phyloP scores from a whole-genome alignment of 2,113 vertebrate species.

The Chitala chitala region DNA sequence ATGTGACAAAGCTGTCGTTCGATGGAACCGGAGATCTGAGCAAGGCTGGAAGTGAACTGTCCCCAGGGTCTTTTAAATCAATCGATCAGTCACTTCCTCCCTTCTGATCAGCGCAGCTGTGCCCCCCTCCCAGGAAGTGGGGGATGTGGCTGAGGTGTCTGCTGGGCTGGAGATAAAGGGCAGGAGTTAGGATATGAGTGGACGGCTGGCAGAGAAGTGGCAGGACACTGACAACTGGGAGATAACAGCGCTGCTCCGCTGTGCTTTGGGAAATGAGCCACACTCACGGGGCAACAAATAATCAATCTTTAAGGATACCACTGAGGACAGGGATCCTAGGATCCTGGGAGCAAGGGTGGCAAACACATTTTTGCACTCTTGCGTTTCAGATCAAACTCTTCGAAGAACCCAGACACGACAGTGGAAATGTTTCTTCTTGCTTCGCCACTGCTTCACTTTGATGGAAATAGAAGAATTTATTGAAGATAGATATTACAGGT shows the following conservation, averaged over 20 bases:
- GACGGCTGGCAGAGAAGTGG: slow-evolving; percentile 25
- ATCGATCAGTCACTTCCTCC: not conserved
- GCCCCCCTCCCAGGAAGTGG: slow-evolving; percentile 25
- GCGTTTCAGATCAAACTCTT: no score
- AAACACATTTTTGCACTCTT: not conserved
- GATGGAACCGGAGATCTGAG: not conserved
- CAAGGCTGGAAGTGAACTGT: not conserved
- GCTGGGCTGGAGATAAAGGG: slow-evolving; percentile 27
- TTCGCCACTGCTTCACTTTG: not conserved
- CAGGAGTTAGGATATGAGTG: not conserved
- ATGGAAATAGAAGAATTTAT: not conserved
- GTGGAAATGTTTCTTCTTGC: not conserved
- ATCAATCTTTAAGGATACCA: slow-evolving; percentile 2
- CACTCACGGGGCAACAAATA: slow-evolving; percentile 1
- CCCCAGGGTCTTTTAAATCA: not conserved
- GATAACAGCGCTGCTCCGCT: not conserved
- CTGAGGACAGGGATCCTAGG: not conserved
- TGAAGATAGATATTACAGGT: not conserved
- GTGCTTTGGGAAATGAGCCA: not conserved
- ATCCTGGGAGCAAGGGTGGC: not conserved
- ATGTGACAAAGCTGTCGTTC: no score
- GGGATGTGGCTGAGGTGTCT: slow-evolving; percentile 39
- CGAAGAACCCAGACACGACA: not conserved
- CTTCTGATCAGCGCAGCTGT: not conserved
- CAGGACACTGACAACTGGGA: not conserved